Evolutionary conservation across 2,797 vertebrate species (phyloP), one percentile per base, ranked within the genome.

Genomic region (Tapirus indicus): DNA sequence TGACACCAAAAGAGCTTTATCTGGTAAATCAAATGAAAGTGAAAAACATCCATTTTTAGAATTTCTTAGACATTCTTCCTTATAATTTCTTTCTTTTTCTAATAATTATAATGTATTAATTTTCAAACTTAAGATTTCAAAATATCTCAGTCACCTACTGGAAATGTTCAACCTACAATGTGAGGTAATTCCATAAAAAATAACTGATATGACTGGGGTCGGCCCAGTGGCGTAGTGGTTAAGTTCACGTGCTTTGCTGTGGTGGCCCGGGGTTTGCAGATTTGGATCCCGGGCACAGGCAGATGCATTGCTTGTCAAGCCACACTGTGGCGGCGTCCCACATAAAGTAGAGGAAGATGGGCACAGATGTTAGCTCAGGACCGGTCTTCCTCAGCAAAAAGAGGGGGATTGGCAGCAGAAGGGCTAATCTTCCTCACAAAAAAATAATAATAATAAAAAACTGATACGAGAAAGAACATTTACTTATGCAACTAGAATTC

Each of bases 181-280:
- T 38, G 44, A 52, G n/a, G 35, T 84, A 74, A 91, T 90, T 75
- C 35, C 32, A 95, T 62, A 47, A 47, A 92, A 94, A 92, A 87
- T n/a, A 64, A 74, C 47, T 13, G 58, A 56, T 7, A 69, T 11
- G 47, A 80, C 38, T 38, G 38, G 38, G 38, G 38, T 38, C 38
- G 38, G 38, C 38, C 38, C 38, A 38, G 38, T 38, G 38, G 38
- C 38, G 38, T 38, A 38, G 38, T 38, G 38, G 38, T 38, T 38
- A 38, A 38, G 38, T 38, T 38, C 38, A 38, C 38, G 38, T 38
- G 38, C 38, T 38, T 38, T 4, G 38, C 38, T 38, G 38, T 38
- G 38, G 38, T 38, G 38, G 38, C 38, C 38, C 38, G 38, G 38
- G 38, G 38, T 38, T 38, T 38, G 38, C 38, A 38, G 38, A 38